phyloP scores from a whole-genome alignment of 2,888 invertebrate species.

The Acrobasis consociella region DNA sequence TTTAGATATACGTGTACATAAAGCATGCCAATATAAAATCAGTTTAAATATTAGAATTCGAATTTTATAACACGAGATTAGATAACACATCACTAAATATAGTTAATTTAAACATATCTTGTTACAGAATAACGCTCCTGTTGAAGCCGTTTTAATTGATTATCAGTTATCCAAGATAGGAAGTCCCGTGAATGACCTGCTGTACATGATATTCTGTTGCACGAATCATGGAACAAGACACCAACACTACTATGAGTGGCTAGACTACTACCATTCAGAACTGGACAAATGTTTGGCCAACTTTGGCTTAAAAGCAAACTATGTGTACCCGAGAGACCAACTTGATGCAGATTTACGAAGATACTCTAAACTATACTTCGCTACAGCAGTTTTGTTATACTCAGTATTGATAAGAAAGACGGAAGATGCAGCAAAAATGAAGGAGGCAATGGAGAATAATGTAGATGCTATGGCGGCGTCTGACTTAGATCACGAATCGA shows the following conservation, averaged over 20 bases:
- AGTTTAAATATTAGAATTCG: too few species aligned
- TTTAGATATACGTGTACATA: too few species aligned
- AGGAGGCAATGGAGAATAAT: conserved; percentile 25
- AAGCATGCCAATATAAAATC: too few species aligned
- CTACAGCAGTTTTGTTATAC: conserved; percentile 27
- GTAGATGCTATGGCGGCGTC: conserved; percentile 17
- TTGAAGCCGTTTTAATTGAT: conserved; percentile 47
- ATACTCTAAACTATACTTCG: conserved; percentile 33
- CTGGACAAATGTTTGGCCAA: conserved; percentile 39
- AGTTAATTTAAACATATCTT: conserved; percentile 19
- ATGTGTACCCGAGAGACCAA: conserved; percentile 42
- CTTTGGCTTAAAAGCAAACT: conserved; percentile 40
- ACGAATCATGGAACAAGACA: conserved; percentile 44
- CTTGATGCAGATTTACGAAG: conserved; percentile 44
- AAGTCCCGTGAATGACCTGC: conserved; percentile 44
- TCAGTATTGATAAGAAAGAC: conserved; percentile 31
- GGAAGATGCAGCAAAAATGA: conserved; percentile 36
- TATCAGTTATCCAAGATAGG: conserved; percentile 44
- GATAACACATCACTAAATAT: background rate
- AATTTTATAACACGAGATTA: background rate
- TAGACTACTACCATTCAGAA: conserved; percentile 38
- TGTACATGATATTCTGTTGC: conserved; percentile 48
- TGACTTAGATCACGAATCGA: conserved; percentile 19
- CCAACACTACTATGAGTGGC: conserved; percentile 38
- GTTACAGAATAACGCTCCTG: conserved; percentile 40